Conservation (phyloP, 2,113 vertebrate genomes). For the Tichodroma muraria region DNA sequence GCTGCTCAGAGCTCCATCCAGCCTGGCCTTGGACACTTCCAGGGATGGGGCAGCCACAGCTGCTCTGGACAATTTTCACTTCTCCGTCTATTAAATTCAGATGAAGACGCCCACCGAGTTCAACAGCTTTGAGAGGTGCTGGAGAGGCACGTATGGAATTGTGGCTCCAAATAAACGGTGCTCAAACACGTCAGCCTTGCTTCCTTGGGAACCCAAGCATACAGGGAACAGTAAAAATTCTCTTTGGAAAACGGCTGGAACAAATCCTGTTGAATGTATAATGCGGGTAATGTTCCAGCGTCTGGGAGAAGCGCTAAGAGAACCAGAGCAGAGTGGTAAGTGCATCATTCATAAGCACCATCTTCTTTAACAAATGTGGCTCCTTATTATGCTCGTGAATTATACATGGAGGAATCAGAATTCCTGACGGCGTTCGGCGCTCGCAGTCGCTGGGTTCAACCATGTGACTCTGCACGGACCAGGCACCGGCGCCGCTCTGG, state of each 20-base stretch:
- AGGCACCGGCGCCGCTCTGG: rapidly evolving
- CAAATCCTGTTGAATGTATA: neutral
- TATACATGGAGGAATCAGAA: neutral
- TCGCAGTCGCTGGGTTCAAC: rapidly evolving
- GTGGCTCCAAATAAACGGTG: rapidly evolving
- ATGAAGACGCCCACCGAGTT: neutral
- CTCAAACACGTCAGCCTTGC: rapidly evolving
- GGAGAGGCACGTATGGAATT: neutral
- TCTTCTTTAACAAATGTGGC: slow-evolving; percentile 15
- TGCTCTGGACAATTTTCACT: neutral
- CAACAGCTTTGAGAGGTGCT: neutral
- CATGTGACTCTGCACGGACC: neutral
- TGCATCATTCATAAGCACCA: slow-evolving; percentile 24
- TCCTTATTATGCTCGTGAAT: slow-evolving; percentile 24
- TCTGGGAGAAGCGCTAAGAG: neutral
- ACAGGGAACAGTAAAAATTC: neutral
- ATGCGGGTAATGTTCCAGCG: neutral
- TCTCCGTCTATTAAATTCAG: neutral
- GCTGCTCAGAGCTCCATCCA: neutral
- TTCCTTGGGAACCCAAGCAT: neutral
- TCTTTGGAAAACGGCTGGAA: neutral
- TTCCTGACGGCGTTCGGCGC: neutral
- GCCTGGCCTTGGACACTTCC: neutral
- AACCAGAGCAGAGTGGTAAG: neutral
- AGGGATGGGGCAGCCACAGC: neutral